These are phyloP conservation scores for Stenoptilia bipunctidactyla DNA, from an alignment of 2,888 invertebrate species.

Conservation along the genomic window DNA sequence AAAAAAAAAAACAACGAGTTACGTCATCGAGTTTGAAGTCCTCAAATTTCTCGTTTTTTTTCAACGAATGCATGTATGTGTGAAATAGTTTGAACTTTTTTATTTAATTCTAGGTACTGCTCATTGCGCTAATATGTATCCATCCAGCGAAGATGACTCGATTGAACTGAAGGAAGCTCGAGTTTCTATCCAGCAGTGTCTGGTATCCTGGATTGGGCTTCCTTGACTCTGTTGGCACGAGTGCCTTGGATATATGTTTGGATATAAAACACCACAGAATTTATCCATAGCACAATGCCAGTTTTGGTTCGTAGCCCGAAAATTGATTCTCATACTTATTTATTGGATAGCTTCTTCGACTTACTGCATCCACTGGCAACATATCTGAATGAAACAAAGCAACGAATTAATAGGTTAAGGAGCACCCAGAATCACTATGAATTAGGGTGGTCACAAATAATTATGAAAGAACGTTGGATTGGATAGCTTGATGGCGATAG, in stretches of 20 bases:
- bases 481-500: too few relatives aligned
- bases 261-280: neutral
- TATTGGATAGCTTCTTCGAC: neutral
- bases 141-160: conserved; percentile 75
- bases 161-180: conserved; percentile 79
- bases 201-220: conserved; percentile 64
- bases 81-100: too few relatives aligned
- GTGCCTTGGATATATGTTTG: neutral
- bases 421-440: too few relatives aligned
- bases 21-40: too few relatives aligned
- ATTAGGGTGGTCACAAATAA: too few relatives aligned
- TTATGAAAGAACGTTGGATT: too few relatives aligned
- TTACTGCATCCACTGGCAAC: neutral
- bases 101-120: conserved; percentile 85
- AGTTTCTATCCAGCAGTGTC: conserved; percentile 67
- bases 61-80: too few relatives aligned
- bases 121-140: conserved; percentile 95
- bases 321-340: neutral
- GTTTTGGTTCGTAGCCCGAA: neutral
- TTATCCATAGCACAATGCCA: neutral
- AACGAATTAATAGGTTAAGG: too few relatives aligned
- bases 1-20: too few relatives aligned
- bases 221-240: neutral
- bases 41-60: too few relatives aligned
- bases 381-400: too few relatives aligned